Base-by-base conservation (phyloP, 2,888 invertebrate species). In the Drosophila anomalipes region DNA sequence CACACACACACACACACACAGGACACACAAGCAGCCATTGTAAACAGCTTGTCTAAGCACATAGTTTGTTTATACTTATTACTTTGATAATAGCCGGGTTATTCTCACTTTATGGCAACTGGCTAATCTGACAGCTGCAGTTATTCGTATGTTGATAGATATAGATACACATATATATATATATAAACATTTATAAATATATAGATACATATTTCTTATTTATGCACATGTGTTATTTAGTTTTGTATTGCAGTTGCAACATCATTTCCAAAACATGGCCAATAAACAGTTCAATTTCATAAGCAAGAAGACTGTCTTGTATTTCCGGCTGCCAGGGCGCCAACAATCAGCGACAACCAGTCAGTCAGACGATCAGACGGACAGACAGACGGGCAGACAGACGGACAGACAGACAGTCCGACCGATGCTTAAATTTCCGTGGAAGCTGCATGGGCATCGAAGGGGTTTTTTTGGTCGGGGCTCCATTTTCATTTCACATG, bases 1-100 rank as follows among this genome's bases (percentile, higher is more conserved):
- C 28, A 54, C 54, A 35, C 9, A 22, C 32, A 22, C n/a, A 59
- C 14, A 54, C 54, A 35, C 9, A 22, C 22, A 35, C 37, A 56
- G 19, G 12, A 28, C 28, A 54, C 54, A 54, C 10, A 22, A 67
- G 63, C 70, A 53, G 58, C 53, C 77, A 79, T 64, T 77, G 81
- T 79, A 77, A 87, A 83, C 85, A 88, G 77, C 82, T 79, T 83
- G 74, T 70, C 63, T 81, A 75, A 85, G 88, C 77, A 77, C 83
- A 86, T 71, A 80, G 86, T 86, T 83, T 88, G 88, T 83, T 85
- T 88, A 83, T 86, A 83, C 83, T 88, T 85, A 88, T 88, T 85
- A 83, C 83, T 82, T 79, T 80, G 86, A 74, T 88, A 88, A 88
- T 88, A 77, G 73, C 58, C 70, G 28, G 60, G 54, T 64, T 65